A percentile compares a stretch with the other conserved stretches of the same genome.
phyloP scores from a whole-genome alignment of 2,888 invertebrate genomes.

The Brachyopa scutellaris region DNA sequence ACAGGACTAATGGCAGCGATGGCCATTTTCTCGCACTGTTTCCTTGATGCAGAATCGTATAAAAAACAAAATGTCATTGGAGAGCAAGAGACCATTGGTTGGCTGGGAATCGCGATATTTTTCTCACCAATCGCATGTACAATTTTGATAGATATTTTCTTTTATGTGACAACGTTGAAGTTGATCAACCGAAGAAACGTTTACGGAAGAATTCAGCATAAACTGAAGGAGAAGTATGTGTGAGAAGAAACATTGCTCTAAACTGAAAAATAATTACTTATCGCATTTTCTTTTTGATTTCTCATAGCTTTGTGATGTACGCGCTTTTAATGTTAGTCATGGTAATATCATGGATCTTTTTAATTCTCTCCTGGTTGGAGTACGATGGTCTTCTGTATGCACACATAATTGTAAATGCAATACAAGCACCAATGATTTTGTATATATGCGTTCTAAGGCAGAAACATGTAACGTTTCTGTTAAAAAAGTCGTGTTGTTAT shows the following conservation, averaged over 20 bases:
- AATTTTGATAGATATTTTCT: conserved; percentile 89
- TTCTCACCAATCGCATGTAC: conserved; percentile 92
- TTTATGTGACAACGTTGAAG: conserved; percentile 90
- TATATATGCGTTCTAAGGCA: conserved; percentile 91
- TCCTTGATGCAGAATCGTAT: conserved; percentile 84
- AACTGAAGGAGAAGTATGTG: conserved; percentile 90
- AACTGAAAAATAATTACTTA: too few relatives aligned
- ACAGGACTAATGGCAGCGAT: conserved; percentile 88
- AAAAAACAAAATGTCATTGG: conserved; percentile 84
- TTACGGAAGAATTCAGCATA: conserved; percentile 93
- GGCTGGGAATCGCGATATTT: conserved; percentile 91
- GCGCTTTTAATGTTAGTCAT: conserved; percentile 88
- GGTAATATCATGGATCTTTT: conserved; percentile 89
- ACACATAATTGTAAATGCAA: conserved; percentile 89
- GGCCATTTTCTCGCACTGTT: conserved; percentile 91
- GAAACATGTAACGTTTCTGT: conserved; percentile 89
- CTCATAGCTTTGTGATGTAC: conserved; percentile 90
- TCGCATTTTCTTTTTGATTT: conserved; percentile 48
- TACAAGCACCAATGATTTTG: conserved; percentile 88
- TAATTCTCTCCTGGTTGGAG: conserved; percentile 89
- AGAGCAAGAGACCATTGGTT: conserved; percentile 90
- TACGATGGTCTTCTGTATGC: conserved; percentile 88
- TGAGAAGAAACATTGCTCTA: not conserved
- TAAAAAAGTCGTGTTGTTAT: conserved; percentile 91
- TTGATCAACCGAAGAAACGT: conserved; percentile 91